Evolutionary conservation across 2,113 vertebrate genomes (phyloP).

Genomic region (Chiloscyllium plagiosum): DNA sequence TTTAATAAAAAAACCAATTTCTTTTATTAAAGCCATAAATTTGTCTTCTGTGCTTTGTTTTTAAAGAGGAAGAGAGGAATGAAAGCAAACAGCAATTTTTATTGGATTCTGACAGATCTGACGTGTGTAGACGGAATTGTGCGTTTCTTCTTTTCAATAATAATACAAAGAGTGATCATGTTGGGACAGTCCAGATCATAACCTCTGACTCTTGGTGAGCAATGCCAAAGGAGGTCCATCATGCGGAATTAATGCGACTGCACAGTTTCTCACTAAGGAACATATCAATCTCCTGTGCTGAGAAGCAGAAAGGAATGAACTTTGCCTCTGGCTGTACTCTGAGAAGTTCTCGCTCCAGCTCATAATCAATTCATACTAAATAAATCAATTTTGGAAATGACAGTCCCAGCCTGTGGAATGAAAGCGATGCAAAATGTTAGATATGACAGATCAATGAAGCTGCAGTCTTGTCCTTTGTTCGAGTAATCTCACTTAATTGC

Average conservation of each 20-base stretch:
- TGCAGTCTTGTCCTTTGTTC: not conserved
- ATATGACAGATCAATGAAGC: not conserved
- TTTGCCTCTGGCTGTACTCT: not conserved
- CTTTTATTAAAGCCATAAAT: constrained; percentile 25
- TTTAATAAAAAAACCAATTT: not conserved
- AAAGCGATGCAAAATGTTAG: not conserved
- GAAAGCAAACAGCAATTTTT: not conserved
- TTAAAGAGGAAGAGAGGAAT: not conserved
- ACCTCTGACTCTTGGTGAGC: not conserved
- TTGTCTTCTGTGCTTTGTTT: not conserved
- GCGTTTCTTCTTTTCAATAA: not conserved
- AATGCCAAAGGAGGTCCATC: not conserved
- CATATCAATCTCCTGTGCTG: not conserved
- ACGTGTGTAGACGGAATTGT: too few species aligned
- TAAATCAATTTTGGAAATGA: not conserved
- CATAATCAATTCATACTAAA: constrained; percentile 5
- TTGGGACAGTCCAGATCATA: not conserved
- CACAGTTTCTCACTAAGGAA: not conserved
- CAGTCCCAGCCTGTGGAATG: not conserved
- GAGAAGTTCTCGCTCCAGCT: not conserved
- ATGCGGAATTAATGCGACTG: not conserved
- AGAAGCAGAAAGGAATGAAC: not conserved
- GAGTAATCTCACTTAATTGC: not conserved
- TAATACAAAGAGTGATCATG: not conserved
- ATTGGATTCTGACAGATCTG: not conserved